Percentiles rank a stretch among this genome's conserved stretches.
These are phyloP conservation scores for Monoplex corrugatus DNA, from an alignment of 2,888 invertebrate genomes.

Conservation along the genomic window DNA sequence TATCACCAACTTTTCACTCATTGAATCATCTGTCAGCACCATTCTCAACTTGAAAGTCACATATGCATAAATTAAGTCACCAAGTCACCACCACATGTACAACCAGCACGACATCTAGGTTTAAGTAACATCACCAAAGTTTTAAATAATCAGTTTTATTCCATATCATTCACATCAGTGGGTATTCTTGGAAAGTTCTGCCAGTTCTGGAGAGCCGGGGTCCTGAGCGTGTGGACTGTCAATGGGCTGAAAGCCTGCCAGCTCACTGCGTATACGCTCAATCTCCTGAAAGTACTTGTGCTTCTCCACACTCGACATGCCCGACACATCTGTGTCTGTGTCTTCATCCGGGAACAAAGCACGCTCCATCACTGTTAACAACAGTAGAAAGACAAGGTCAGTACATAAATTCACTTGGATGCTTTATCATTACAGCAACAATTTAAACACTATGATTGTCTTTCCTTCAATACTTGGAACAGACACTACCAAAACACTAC, in stretches of 20 bases:
- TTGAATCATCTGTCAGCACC: background rate
- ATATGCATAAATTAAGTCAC: background rate
- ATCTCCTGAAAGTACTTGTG: conserved; percentile 77
- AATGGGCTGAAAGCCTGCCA: conserved; percentile 79
- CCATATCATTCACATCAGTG: background rate
- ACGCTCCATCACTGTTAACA: conserved; percentile 74
- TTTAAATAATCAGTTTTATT: no score
- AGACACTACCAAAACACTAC: no score
- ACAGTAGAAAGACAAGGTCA: background rate
- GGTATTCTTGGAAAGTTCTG: conserved; percentile 55
- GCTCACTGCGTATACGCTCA: conserved; percentile 75
- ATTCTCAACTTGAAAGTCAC: background rate
- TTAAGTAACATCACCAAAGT: background rate
- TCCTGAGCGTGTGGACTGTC: conserved; percentile 70
- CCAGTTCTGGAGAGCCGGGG: conserved; percentile 59
- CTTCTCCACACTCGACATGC: conserved; percentile 67
- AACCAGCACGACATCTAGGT: background rate
- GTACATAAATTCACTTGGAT: no score
- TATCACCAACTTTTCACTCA: background rate
- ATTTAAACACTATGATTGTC: no score
- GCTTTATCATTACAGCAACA: no score
- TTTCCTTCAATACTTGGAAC: no score
- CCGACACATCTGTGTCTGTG: conserved; percentile 65
- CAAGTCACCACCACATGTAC: no score
- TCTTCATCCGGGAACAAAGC: conserved; percentile 74